A percentile compares a stretch with the other conserved stretches of the same genome.
Evolutionary conservation across 2,113 vertebrate species (phyloP).

Genomic region (Aspidoscelis tigris): DNA sequence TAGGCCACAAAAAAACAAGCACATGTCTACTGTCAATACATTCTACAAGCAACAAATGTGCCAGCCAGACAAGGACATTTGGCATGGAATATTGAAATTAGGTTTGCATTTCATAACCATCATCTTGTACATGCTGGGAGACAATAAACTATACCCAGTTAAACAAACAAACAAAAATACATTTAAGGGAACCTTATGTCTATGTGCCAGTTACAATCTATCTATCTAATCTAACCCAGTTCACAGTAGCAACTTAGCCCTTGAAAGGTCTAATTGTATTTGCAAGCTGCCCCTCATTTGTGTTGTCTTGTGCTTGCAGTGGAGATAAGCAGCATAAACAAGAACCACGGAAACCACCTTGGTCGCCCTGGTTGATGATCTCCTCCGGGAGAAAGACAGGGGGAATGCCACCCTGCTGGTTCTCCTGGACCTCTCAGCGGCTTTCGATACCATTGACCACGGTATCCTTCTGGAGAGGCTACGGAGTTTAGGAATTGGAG

Average conservation of each 20-base stretch:
- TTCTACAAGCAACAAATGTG: neutral
- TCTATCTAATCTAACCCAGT: neutral
- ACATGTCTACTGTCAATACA: neutral
- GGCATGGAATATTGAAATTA: neutral
- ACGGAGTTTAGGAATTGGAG: too few species aligned
- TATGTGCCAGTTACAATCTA: neutral
- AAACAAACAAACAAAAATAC: neutral
- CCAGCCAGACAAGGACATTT: neutral
- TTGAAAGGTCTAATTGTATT: neutral
- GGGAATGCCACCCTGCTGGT: too few species aligned
- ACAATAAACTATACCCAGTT: neutral
- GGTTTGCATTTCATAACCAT: neutral
- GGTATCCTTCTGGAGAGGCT: too few species aligned
- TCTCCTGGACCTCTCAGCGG: too few species aligned
- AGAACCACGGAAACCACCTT: too few species aligned
- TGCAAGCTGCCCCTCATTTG: neutral
- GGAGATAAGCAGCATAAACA: neutral
- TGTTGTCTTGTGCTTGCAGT: neutral
- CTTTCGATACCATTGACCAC: too few species aligned
- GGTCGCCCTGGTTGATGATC: too few species aligned
- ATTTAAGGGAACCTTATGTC: neutral
- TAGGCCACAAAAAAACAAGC: neutral
- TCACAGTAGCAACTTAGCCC: neutral
- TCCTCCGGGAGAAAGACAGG: too few species aligned
- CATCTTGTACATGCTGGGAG: too few species aligned